Conservation (phyloP, 2,888 invertebrate genomes). For the Caenorhabditis sinica region DNA sequence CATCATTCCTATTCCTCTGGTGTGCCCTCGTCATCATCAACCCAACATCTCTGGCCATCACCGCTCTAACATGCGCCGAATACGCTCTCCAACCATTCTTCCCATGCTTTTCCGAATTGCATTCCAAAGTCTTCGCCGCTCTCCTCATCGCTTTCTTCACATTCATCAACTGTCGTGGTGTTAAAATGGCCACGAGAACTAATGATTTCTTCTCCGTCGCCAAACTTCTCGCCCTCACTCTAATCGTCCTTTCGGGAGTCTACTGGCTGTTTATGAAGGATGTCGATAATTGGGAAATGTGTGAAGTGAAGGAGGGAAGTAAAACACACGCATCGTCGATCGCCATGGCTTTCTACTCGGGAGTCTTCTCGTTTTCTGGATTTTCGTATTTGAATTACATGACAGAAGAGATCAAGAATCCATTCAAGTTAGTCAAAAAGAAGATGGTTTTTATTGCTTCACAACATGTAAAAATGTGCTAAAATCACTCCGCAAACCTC, state of each 20-base stretch:
- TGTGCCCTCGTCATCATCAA: conserved; percentile 91
- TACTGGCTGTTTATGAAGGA: conserved; percentile 87
- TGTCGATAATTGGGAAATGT: conserved; percentile 86
- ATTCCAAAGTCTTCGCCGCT: conserved; percentile 92
- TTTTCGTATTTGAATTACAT: conserved; percentile 94
- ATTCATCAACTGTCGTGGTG: conserved; percentile 92
- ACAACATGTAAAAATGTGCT: too few species aligned
- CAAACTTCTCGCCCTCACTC: conserved; percentile 89
- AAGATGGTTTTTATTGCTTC: too few species aligned
- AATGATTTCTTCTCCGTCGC: conserved; percentile 93
- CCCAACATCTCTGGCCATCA: conserved; percentile 93
- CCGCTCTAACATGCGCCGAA: conserved; percentile 93
- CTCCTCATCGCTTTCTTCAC: conserved; percentile 88
- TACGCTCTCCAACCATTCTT: conserved; percentile 90
- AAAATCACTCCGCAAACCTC: too few species aligned
- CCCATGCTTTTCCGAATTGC: conserved; percentile 87
- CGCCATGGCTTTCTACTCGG: conserved; percentile 93
- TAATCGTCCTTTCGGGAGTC: conserved; percentile 91
- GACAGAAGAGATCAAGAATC: conserved; percentile 94
- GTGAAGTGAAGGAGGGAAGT: conserved; percentile 83
- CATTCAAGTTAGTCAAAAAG: conserved; percentile 87
- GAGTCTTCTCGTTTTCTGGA: conserved; percentile 95
- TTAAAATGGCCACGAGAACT: conserved; percentile 92
- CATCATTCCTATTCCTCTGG: conserved; percentile 95
- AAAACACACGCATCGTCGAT: conserved; percentile 87